phyloP scores from a whole-genome alignment of 2,113 vertebrate genomes.

The Cathartes aura region DNA sequence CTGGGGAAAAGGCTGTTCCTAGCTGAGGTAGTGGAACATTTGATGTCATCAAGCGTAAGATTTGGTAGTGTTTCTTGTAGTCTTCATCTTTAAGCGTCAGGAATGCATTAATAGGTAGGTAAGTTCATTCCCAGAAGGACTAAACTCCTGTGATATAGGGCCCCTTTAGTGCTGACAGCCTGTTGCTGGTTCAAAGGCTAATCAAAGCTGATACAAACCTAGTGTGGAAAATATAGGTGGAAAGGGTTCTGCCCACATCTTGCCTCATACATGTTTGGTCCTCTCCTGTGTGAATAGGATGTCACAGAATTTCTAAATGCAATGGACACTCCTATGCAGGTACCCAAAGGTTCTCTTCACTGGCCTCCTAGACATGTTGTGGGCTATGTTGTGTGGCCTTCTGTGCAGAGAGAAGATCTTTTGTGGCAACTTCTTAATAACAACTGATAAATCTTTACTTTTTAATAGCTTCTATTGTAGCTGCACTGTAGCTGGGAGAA shows the following conservation, averaged over 20 bases:
- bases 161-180: neutral
- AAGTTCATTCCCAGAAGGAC: neutral
- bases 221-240: neutral
- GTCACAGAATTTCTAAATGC: neutral
- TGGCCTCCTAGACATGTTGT: neutral
- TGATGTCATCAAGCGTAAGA: neutral
- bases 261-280: neutral
- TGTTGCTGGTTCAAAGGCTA: neutral
- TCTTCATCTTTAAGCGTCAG: neutral
- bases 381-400: neutral
- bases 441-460: neutral
- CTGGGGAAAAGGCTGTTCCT: neutral
- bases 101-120: neutral
- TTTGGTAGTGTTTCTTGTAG: neutral
- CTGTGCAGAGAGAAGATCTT: neutral
- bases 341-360: neutral
- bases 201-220: neutral
- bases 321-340: rapidly evolving
- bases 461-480: neutral
- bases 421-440: neutral
- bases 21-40: neutral
- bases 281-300: neutral
- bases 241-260: neutral
- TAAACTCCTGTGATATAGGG: neutral
- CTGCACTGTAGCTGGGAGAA: neutral